phyloP scores from a whole-genome alignment of 2,113 vertebrate species.

The Strix aluco region DNA sequence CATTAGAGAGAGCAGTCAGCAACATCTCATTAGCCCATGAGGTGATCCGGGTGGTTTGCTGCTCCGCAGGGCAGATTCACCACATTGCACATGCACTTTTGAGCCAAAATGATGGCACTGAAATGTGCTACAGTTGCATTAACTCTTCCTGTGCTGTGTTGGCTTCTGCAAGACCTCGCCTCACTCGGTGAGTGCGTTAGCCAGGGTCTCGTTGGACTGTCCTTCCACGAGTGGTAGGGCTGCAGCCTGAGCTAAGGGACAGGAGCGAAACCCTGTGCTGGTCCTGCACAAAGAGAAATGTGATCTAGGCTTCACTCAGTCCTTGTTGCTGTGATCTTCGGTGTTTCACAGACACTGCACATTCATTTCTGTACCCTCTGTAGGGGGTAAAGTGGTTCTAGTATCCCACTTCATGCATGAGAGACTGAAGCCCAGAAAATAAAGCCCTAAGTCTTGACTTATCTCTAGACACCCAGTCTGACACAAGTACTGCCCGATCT shows the following conservation, averaged over 20 bases:
- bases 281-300: background rate
- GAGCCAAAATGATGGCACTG: background rate
- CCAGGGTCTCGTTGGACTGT: background rate
- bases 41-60: background rate
- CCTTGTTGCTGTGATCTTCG: background rate
- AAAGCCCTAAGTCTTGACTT: background rate
- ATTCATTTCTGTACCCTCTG: background rate
- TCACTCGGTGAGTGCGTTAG: rapidly evolving
- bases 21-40: background rate
- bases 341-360: background rate
- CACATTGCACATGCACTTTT: background rate
- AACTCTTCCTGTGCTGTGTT: background rate
- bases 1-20: background rate
- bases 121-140: background rate
- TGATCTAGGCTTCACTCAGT: background rate
- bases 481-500: background rate
- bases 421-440: background rate
- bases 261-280: background rate
- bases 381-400: background rate
- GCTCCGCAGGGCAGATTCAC: background rate
- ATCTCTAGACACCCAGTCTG: background rate
- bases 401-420: background rate
- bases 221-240: rapidly evolving
- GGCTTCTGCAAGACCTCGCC: background rate
- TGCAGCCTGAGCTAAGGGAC: background rate